Percentiles rank a stretch among this genome's conserved stretches.
Conservation (phyloP, 2,797 vertebrate species). For the Pseudochirops corinnae region DNA sequence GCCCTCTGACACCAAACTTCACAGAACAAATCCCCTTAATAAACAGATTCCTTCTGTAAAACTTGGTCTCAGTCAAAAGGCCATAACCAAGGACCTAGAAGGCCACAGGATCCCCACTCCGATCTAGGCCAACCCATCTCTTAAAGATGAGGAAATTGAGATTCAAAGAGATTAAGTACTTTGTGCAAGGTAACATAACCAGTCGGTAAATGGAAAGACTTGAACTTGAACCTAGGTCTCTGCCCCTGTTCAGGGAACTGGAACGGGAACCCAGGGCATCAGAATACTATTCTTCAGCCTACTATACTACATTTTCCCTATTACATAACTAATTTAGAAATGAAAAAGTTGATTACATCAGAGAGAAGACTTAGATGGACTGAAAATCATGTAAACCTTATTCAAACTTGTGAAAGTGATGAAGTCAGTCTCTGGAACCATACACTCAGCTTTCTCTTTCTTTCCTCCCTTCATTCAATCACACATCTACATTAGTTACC, state of each 20-base stretch:
- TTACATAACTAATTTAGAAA: constrained; percentile 19
- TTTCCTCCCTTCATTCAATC: background rate
- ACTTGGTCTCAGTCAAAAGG: no score
- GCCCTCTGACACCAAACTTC: no score
- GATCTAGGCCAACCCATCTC: background rate
- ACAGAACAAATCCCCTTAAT: no score
- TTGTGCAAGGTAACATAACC: background rate
- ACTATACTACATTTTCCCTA: background rate
- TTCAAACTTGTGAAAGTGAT: constrained; percentile 1
- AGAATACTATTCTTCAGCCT: background rate
- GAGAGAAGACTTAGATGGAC: constrained; percentile 8
- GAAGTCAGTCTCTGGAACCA: constrained; percentile 24
- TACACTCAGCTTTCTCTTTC: background rate
- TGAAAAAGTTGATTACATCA: constrained; percentile 9
- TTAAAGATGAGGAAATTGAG: background rate
- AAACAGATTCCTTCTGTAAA: no score
- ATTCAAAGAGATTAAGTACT: background rate
- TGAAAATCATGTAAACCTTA: constrained; percentile 2
- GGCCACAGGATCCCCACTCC: no score
- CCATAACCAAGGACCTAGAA: no score
- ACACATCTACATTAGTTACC: background rate
- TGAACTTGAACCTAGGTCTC: background rate
- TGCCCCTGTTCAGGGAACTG: background rate
- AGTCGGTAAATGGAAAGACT: background rate
- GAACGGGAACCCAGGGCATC: background rate